Base-by-base conservation (phyloP, 1,140 invertebrate species). In the Ceratina australensis region DNA sequence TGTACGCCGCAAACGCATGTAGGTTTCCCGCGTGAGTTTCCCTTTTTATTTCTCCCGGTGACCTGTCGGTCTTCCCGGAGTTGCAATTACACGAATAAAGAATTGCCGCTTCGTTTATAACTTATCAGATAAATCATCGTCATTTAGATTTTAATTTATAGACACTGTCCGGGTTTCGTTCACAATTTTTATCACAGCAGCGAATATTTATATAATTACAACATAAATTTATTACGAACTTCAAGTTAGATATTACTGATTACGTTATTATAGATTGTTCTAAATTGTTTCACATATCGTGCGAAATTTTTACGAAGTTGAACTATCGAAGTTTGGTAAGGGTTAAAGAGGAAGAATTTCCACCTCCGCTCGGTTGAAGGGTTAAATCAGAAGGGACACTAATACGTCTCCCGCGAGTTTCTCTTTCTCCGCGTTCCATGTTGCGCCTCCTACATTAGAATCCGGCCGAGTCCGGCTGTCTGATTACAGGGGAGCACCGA, bases 401-500 rank as follows among this genome's bases (percentile, higher is more conserved):
- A 79, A 74, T 80, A 56, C 72, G 50, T 61, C 72, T 76, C 16
- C 47, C 57, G 50, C 16, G 22, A 68, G 78, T 85, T 74, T 81
- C 80, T 79, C 72, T 60, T 71, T 78, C 78, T 75, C 76, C n/a
- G 54, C 42, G 22, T 75, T 47, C 49, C 63, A 61, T 26, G 54
- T 78, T 42, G 71, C 72, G 59, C 64, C 59, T 77, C 74, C 54
- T 71, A 52, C 65, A 49, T 26, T 42, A 28, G 33, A 42, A 42
- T 42, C 33, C 68, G 22, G 67, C 54, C 68, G 72, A 54, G 71
- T 80, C 71, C 78, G 71, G 56, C 78, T 81, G 77, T 74, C 79
- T 87, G 85, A 88, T 88, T 87, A 88, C 85, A 87, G 83, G 86
- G 80, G 71, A 87, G 79, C 81, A 80, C 80, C 82, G 85, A 88